Base-by-base conservation (phyloP, 2,797 vertebrate genomes). In the Aldrovandia affinis region DNA sequence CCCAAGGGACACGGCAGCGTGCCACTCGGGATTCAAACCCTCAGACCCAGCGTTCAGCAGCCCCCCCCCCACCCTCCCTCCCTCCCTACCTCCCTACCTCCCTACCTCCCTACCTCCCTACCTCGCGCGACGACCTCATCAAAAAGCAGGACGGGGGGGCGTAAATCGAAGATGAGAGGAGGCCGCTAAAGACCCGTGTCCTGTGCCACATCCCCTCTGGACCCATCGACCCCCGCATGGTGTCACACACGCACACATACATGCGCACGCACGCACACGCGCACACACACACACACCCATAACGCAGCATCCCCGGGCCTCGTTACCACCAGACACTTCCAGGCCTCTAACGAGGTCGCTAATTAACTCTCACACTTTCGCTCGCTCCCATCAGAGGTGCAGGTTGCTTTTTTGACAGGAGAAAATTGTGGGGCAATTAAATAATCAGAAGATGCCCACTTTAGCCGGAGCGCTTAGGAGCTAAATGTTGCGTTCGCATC, bases 401-500 rank as follows among this genome's bases (percentile, higher is more conserved):
- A 92, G 92, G 89, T 93, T 94, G 93, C 92, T 95, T 95, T 94
- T 95, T 94, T 94, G 94, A 95, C 94, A 93, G 94, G 90, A 92
- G 94, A 94, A 96, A 96, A 96, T 95, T 95, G 95, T 91, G 78
- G 92, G 91, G 91, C 95, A 96, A 96, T 96, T 96, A 96, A 96
- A 95, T 95, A 93, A 95, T 95, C 92, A 94, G 92, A 92, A 95
- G 95, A 92, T 90, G 91, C 94, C 92, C 93, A 94, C 94, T 95
- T 93, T 91, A 93, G 94, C 94, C 93, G 91, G 92, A 92, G 94
- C 90, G 94, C 93, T 94, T 93, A 95, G 92, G 93, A 89, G 94
- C 93, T 93, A 94, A 94, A 95, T 93, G 93, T 94, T 94, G 92
- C 93, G 92, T 92, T 92, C 92, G 92, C 91, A 92, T 91, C 87